These are phyloP conservation scores for Kryptopterus vitreolus DNA, from an alignment of 2,797 vertebrate species.

Conservation along the genomic window DNA sequence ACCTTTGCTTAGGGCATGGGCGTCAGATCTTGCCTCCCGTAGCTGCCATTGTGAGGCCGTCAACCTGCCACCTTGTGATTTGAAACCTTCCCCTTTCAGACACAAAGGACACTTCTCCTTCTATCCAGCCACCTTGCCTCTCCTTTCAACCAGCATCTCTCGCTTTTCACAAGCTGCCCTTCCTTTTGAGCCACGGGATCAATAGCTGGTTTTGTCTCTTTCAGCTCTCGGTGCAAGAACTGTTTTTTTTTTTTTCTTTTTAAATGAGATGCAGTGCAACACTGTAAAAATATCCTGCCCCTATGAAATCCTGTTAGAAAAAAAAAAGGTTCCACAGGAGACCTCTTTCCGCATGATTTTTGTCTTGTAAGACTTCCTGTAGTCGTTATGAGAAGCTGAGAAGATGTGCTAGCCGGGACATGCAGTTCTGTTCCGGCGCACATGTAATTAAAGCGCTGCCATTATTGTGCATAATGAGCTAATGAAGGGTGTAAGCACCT, in stretches of 20 bases:
- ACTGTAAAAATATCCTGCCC: constrained; percentile 50
- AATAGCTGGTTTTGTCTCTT: constrained; percentile 78
- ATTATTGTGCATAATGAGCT: constrained; percentile 76
- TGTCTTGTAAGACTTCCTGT: constrained; percentile 27
- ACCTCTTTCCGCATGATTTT: constrained; percentile 3
- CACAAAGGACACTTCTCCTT: constrained; percentile 66
- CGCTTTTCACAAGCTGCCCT: constrained; percentile 62
- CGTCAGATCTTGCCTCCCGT: constrained; percentile 68
- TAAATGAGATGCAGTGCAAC: constrained; percentile 51
- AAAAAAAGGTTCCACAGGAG: constrained; percentile 1
- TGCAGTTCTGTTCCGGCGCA: constrained; percentile 32
- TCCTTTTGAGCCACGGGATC: constrained; percentile 73
- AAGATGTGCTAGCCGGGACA: constrained; percentile 6
- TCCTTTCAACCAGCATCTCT: constrained; percentile 66
- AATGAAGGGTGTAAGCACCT: constrained; percentile 74
- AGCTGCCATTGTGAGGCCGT: constrained; percentile 69
- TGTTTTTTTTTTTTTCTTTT: too few relatives aligned
- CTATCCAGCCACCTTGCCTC: constrained; percentile 66
- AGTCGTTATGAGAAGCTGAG: constrained; percentile 7
- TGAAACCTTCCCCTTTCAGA: constrained; percentile 65
- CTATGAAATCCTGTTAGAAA: constrained; percentile 22
- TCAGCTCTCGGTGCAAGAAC: constrained; percentile 52
- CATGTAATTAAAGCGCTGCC: constrained; percentile 69
- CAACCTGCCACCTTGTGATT: constrained; percentile 71
- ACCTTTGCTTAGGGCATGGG: constrained; percentile 65